These are phyloP conservation scores for Saimiri boliviensis DNA, from an alignment of 2,113 vertebrate genomes.

Conservation along the genomic window DNA sequence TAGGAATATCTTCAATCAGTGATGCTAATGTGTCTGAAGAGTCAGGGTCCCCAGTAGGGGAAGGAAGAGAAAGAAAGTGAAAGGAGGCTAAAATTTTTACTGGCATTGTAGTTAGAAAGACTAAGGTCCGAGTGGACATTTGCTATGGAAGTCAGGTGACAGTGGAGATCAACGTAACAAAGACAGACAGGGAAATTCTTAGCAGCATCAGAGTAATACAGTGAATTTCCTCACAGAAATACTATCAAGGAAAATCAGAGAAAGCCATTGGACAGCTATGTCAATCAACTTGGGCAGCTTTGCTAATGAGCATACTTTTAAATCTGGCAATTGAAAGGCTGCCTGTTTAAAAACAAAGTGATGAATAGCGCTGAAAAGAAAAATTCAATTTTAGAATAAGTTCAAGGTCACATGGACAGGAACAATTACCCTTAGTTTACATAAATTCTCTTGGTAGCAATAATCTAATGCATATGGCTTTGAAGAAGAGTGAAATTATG, in stretches of 20 bases:
- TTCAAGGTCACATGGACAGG: conserved; percentile 50
- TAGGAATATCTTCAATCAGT: neutral
- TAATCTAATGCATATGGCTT: conserved; percentile 47
- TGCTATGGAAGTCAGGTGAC: neutral
- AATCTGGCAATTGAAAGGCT: neutral
- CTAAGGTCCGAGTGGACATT: neutral
- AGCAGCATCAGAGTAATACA: neutral
- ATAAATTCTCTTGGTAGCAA: conserved; percentile 16
- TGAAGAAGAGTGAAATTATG: conserved; percentile 55
- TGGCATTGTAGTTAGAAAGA: neutral
- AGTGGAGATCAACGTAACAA: neutral
- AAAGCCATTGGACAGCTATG: neutral
- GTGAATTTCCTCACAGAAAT: neutral
- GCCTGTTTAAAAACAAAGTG: neutral
- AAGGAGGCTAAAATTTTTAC: neutral
- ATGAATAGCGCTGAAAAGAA: neutral
- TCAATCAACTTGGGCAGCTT: neutral
- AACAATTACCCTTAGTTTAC: conserved; percentile 33
- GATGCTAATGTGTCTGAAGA: neutral
- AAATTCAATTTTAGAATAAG: conserved; percentile 30
- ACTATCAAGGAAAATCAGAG: neutral
- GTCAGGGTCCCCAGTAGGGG: neutral
- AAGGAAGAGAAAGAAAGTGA: neutral
- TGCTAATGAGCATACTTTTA: neutral
- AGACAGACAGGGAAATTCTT: neutral